These are phyloP conservation scores for Mus spretus DNA, from an alignment of 2,797 vertebrate species.

Conservation along the genomic window DNA sequence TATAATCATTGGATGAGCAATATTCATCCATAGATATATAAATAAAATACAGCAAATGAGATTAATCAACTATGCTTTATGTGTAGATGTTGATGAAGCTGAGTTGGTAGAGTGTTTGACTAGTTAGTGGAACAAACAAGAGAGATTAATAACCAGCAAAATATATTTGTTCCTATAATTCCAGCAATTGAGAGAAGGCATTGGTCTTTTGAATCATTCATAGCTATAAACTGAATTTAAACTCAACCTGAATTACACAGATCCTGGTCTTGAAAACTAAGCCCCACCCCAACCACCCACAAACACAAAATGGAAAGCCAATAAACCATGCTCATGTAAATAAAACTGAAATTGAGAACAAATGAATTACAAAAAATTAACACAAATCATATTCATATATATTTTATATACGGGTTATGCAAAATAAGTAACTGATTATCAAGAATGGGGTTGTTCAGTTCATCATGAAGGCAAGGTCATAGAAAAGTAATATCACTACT, in stretches of 20 bases:
- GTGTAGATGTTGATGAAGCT: neutral
- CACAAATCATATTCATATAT: neutral
- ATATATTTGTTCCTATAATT: neutral
- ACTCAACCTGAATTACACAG: neutral
- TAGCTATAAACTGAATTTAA: neutral
- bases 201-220: neutral
- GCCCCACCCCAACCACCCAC: neutral
- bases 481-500: neutral
- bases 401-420: neutral
- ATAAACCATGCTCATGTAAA: neutral
- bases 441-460: neutral
- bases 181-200: too few relatives aligned
- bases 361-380: neutral
- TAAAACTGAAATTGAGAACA: neutral
- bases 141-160: too few relatives aligned
- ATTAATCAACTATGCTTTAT: neutral
- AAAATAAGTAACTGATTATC: neutral
- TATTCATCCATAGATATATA: neutral
- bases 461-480: fast-evolving
- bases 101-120: too few relatives aligned
- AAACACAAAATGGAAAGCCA: neutral
- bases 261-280: neutral
- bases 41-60: neutral
- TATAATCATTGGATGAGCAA: neutral
- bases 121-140: neutral